These are phyloP conservation scores for Synanthedon andrenaeformis DNA, from an alignment of 2,888 invertebrate species.

Conservation along the genomic window DNA sequence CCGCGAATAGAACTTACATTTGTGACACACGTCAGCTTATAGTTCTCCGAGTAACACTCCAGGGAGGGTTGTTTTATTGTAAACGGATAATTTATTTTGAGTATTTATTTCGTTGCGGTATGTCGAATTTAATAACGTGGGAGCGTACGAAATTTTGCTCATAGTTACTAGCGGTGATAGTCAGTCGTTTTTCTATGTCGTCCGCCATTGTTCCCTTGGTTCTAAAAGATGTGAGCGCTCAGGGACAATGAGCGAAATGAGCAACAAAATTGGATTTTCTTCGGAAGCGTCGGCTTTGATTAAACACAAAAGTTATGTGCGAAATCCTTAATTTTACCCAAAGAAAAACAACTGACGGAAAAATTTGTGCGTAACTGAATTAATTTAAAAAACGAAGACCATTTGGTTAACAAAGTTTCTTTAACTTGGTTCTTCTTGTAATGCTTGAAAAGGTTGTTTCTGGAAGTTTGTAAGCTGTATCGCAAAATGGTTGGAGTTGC, in stretches of 20 bases:
- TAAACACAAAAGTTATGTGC: slow-evolving; percentile 15
- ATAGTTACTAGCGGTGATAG: slow-evolving; percentile 23
- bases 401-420: slow-evolving; percentile 5
- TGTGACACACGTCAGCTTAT: neutral
- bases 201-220: slow-evolving; percentile 3
- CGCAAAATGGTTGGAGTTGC: no score
- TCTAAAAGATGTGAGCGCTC: slow-evolving; percentile 1
- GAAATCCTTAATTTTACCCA: slow-evolving; percentile 4
- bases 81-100: slow-evolving; percentile 65
- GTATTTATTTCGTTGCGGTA: slow-evolving; percentile 58
- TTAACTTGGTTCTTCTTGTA: slow-evolving; percentile 4
- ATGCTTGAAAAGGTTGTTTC: slow-evolving; percentile 3
- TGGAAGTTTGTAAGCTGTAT: slow-evolving; percentile 10
- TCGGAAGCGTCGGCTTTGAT: slow-evolving; percentile 3
- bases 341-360: slow-evolving; percentile 4
- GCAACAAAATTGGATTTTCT: slow-evolving; percentile 4
- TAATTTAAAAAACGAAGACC: slow-evolving; percentile 17
- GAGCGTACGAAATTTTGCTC: slow-evolving; percentile 16
- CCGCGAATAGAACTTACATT: slow-evolving; percentile 20
- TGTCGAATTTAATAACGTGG: slow-evolving; percentile 43
- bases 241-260: neutral
- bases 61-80: slow-evolving; percentile 59
- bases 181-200: slow-evolving; percentile 5
- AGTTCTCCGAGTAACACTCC: slow-evolving; percentile 21
- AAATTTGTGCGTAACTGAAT: slow-evolving; percentile 13